Base-by-base conservation (phyloP, 2,888 invertebrate species). In the Plagodis dolabraria region DNA sequence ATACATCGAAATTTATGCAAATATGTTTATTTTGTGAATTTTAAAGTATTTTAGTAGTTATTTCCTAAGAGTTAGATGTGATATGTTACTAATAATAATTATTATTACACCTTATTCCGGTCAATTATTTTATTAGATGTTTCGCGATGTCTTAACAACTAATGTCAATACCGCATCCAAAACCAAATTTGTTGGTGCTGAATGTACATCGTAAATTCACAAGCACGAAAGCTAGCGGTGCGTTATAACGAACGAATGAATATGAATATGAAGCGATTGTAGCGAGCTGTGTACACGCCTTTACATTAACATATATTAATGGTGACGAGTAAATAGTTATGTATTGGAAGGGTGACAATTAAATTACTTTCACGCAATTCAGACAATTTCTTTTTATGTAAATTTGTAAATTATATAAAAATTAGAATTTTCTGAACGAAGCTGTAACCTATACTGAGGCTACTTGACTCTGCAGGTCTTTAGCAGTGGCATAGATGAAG, bases 201-300 rank as follows among this genome's bases (percentile, higher is more conserved):
- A 40, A 33, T 36, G 58, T 66, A 47, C 55, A 22, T 22, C 53
- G 50, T 56, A 63, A 68, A 66, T 66, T 63, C 63, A 49, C 62
- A 56, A 57, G 75, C 78, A 73, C 72, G 72, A 69, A 74, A 79
- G 64, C 79, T 80, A 86, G 82, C 82, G 87, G 75, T 79, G 89
- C 90, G 91, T 86, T 80, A 89, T 92, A 91, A 92, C 91, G 91
- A 91, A 90, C 89, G 84, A 83, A 86, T 85, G 87, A 87, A 88
- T 89, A 90, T 89, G 89, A 89, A 90, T 89, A 86, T 80, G 79
- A 77, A 74, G 77, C 80, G 77, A 83, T 80, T 81, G 85, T 72
- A 72, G 72, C 55, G 72, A 65, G 71, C 72, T 82, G 76, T 80
- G 76, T 77, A 78, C 76, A 72, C 79, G 77, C 79, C 82, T 83